phyloP scores from a whole-genome alignment of 2,113 vertebrate species.

The Buteo buteo region DNA sequence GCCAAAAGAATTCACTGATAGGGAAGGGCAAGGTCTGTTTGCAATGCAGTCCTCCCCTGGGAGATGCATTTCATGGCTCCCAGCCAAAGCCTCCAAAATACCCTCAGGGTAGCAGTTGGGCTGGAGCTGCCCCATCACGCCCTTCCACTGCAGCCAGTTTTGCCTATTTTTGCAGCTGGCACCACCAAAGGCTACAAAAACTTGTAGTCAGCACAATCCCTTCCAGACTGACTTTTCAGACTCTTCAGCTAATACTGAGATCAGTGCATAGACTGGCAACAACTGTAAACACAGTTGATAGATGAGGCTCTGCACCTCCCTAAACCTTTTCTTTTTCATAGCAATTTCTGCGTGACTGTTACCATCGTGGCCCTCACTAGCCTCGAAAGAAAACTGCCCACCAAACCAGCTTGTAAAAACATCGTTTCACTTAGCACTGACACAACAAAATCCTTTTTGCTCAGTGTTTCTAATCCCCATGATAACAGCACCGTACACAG shows the following conservation, averaged over 20 bases:
- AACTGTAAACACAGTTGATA: neutral
- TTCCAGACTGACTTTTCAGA: neutral
- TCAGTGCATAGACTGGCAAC: neutral
- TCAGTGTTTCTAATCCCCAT: neutral
- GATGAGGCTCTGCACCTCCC: neutral
- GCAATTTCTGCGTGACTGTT: neutral
- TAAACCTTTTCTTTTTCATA: neutral
- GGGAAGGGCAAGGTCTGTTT: slow-evolving; percentile 34
- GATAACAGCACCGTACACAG: neutral
- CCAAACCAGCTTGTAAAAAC: neutral
- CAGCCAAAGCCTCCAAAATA: slow-evolving; percentile 23
- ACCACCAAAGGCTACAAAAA: slow-evolving; percentile 42
- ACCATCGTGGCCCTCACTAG: neutral
- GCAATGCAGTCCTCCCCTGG: neutral
- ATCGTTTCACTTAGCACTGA: neutral
- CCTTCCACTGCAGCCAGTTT: neutral
- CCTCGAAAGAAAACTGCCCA: neutral
- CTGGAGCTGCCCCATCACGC: slow-evolving; percentile 31
- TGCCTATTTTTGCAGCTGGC: slow-evolving; percentile 41
- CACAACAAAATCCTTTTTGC: neutral
- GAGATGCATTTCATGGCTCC: slow-evolving; percentile 13
- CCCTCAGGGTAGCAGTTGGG: slow-evolving; percentile 1
- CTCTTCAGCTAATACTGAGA: neutral
- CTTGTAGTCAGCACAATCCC: slow-evolving; percentile 13
- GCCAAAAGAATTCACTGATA: slow-evolving; percentile 11